Percentiles rank a stretch among this genome's conserved stretches.
Evolutionary conservation across 2,888 invertebrate species (phyloP).

Genomic region (Phalera bucephala): DNA sequence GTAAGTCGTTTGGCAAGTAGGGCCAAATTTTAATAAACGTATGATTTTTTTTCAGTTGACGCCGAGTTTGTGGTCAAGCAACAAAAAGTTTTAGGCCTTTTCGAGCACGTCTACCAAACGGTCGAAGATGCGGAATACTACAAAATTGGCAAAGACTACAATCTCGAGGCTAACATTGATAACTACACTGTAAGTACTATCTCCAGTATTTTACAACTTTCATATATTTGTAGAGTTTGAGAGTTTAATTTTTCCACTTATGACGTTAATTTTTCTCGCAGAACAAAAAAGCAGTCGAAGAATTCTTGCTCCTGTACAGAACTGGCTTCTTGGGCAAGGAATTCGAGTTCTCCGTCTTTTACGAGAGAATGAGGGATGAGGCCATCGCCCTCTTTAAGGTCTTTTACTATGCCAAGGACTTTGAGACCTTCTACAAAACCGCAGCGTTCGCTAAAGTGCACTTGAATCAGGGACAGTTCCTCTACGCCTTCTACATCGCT

Average conservation of each 20-base stretch:
- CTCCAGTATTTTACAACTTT: no score
- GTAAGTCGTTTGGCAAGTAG: no score
- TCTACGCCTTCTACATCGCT: constrained; percentile 84
- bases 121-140: constrained; percentile 51
- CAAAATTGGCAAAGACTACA: constrained; percentile 56
- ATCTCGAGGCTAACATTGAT: constrained; percentile 58
- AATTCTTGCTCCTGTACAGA: constrained; percentile 63
- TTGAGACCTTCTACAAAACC: constrained; percentile 82
- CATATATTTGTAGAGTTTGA: no score
- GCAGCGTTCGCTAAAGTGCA: constrained; percentile 81
- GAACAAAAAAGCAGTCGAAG: constrained; percentile 67
- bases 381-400: constrained; percentile 79
- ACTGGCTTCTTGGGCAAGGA: constrained; percentile 73
- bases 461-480: constrained; percentile 84
- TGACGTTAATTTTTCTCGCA: constrained; percentile 42
- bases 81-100: constrained; percentile 3
- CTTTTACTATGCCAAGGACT: constrained; percentile 84
- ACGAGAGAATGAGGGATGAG: constrained; percentile 68
- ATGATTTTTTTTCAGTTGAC: constrained; percentile 42
- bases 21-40: no score
- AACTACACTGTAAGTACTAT: constrained; percentile 65
- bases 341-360: constrained; percentile 76
- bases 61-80: constrained; percentile 33
- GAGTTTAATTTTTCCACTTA: no score
- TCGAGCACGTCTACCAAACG: constrained; percentile 2